Conservation (phyloP, 2,888 invertebrate genomes). For the Plemyria rubiginata region DNA sequence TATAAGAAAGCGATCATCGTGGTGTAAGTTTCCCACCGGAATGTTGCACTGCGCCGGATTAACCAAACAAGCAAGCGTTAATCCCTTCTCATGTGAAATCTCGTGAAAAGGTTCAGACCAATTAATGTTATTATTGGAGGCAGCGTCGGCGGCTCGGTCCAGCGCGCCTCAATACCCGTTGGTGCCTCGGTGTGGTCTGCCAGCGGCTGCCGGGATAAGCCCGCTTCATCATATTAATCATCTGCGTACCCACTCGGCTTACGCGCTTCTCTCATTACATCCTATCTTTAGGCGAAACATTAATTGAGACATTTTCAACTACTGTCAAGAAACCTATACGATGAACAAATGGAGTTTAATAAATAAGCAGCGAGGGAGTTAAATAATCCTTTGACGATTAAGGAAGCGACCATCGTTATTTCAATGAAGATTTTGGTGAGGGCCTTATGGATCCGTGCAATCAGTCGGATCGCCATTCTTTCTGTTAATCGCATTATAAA, state of each 20-base stretch:
- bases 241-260: constrained; percentile 77
- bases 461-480: constrained; percentile 76
- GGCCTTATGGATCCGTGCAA: constrained; percentile 71
- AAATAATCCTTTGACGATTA: constrained; percentile 58
- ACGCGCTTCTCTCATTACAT: constrained; percentile 80
- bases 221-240: constrained; percentile 80
- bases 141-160: constrained; percentile 48
- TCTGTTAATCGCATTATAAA: constrained; percentile 82
- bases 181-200: constrained; percentile 69
- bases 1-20: constrained; percentile 52
- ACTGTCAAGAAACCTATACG: constrained; percentile 64
- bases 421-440: constrained; percentile 63
- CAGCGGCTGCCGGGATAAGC: constrained; percentile 58
- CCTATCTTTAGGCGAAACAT: constrained; percentile 81
- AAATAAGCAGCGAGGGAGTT: constrained; percentile 57
- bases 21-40: constrained; percentile 62
- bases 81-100: constrained; percentile 76
- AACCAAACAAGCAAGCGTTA: constrained; percentile 72
- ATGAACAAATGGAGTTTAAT: constrained; percentile 65
- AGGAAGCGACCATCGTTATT: constrained; percentile 64
- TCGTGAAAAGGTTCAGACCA: constrained; percentile 66
- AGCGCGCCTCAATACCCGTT: constrained; percentile 49
- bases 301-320: constrained; percentile 82
- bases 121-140: constrained; percentile 69
- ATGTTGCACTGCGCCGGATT: constrained; percentile 62